Conservation (phyloP, 2,113 vertebrate species). For the Mormyrus iriodes region DNA sequence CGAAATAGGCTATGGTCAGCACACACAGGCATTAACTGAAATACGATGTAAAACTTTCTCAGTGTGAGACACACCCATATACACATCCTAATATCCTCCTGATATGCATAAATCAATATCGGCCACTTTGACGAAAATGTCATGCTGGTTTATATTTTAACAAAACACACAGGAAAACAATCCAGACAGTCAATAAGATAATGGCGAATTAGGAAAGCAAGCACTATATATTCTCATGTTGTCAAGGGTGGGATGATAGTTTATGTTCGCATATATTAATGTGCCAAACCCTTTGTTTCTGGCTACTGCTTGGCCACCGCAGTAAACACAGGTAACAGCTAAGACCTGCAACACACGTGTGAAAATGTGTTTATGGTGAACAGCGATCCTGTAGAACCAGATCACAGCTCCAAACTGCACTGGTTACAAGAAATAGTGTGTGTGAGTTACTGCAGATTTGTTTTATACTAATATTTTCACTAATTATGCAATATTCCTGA, state of each 20-base stretch:
- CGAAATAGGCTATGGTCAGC: neutral
- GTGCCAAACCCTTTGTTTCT: neutral
- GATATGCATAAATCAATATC: neutral
- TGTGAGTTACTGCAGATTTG: neutral
- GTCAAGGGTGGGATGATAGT: neutral
- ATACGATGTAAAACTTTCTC: neutral
- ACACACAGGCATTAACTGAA: neutral
- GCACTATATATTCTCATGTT: neutral
- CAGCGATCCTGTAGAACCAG: neutral
- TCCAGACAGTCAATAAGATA: neutral
- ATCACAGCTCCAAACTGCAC: neutral
- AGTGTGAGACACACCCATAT: neutral
- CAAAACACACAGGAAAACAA: neutral
- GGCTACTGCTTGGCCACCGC: neutral
- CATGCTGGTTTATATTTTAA: neutral
- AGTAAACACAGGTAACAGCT: neutral
- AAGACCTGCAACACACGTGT: neutral
- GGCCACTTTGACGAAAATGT: neutral
- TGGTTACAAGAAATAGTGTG: neutral
- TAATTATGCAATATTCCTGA: neutral
- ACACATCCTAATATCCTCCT: neutral
- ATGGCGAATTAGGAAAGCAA: neutral
- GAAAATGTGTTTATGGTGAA: neutral
- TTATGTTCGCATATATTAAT: neutral
- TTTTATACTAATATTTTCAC: neutral